These are phyloP conservation scores for Zaprionus inermis DNA, from an alignment of 1,140 invertebrate species.

Conservation along the genomic window DNA sequence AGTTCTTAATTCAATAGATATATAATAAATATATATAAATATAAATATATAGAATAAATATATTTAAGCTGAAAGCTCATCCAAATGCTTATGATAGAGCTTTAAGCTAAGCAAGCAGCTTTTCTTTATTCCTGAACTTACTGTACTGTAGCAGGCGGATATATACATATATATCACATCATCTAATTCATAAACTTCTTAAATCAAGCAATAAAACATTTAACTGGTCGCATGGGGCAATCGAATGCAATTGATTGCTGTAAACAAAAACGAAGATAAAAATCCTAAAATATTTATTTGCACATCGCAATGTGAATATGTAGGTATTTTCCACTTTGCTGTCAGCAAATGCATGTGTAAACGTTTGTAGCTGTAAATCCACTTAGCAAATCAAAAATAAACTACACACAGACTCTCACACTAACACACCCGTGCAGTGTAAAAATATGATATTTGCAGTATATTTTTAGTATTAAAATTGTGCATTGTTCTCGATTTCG, in stretches of 20 bases:
- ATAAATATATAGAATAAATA: too few species aligned
- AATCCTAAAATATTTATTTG: not conserved
- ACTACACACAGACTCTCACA: slow-evolving; percentile 39
- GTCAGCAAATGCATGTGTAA: not conserved
- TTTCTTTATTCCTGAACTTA: too few species aligned
- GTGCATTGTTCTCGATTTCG: slow-evolving; percentile 12
- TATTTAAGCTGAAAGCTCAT: too few species aligned
- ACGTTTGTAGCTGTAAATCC: slow-evolving; percentile 29
- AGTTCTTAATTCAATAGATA: too few species aligned
- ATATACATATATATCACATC: too few species aligned
- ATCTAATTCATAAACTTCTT: not conserved
- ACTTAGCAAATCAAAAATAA: slow-evolving; percentile 65
- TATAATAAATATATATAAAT: too few species aligned
- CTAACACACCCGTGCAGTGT: too few species aligned
- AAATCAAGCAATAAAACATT: not conserved
- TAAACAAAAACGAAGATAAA: not conserved
- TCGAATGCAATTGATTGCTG: not conserved
- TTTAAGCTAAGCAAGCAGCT: too few species aligned
- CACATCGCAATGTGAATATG: not conserved
- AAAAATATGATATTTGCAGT: slow-evolving; percentile 35
- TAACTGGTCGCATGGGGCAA: not conserved
- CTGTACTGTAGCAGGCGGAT: too few species aligned
- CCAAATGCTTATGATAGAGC: too few species aligned
- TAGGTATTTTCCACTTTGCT: not conserved
- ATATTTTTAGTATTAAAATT: slow-evolving; percentile 5